These are phyloP conservation scores for Erinaceus europaeus DNA, from an alignment of 2,113 vertebrate species.

Conservation along the genomic window DNA sequence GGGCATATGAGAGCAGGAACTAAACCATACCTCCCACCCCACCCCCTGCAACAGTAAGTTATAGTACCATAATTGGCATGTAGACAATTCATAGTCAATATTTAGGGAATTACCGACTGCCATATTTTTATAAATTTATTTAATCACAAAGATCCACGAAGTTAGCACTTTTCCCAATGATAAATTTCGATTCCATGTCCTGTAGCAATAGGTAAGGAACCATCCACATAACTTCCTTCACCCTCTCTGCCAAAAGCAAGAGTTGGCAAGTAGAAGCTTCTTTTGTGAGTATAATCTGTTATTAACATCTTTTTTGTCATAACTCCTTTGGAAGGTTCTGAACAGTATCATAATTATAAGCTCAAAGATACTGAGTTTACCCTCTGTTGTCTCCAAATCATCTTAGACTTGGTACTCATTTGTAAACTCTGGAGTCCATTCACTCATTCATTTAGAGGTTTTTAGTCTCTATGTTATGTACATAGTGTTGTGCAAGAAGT, in stretches of 20 bases:
- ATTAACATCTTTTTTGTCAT: neutral
- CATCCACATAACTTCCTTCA: neutral
- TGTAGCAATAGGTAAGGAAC: neutral
- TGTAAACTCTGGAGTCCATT: neutral
- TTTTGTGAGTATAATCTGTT: neutral
- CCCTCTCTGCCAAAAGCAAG: neutral
- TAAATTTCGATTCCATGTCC: neutral
- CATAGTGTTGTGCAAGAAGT: neutral
- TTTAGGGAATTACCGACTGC: neutral
- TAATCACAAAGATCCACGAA: neutral
- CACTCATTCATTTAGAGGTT: neutral
- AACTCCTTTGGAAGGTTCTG: neutral
- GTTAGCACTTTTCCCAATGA: neutral
- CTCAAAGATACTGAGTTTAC: neutral
- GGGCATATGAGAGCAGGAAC: neutral
- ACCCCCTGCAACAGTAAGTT: too few species aligned
- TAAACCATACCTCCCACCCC: neutral
- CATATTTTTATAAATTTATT: neutral
- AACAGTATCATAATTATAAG: neutral
- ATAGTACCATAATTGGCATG: neutral
- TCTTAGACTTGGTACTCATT: neutral
- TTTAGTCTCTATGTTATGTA: neutral
- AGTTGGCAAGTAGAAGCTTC: neutral
- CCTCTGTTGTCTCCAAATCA: neutral
- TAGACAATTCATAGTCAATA: neutral